These are phyloP conservation scores for Leucania comma DNA, from an alignment of 2,888 invertebrate species.

Conservation along the genomic window DNA sequence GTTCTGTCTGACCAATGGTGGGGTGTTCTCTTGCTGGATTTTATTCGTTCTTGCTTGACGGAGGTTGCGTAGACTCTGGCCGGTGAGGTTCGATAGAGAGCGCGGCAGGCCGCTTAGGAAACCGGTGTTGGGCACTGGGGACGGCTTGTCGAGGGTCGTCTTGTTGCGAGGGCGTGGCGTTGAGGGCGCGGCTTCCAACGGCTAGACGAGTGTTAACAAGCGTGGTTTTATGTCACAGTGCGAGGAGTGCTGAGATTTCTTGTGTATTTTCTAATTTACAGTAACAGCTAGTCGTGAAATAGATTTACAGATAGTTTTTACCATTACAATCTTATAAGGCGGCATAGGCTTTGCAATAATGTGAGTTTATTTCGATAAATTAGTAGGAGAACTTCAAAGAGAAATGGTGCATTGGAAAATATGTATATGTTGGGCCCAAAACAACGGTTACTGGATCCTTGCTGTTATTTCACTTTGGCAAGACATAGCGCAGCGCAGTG, in stretches of 20 bases:
- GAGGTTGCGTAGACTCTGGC: constrained; percentile 83
- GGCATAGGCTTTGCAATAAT: neutral
- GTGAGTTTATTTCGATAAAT: neutral
- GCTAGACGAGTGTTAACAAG: constrained; percentile 45
- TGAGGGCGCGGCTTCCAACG: constrained; percentile 22
- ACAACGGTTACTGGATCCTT: neutral
- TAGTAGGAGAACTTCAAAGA: neutral
- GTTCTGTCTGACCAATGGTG: constrained; percentile 78
- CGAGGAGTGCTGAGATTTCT: constrained; percentile 57
- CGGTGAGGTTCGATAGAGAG: constrained; percentile 87
- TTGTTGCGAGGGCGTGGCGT: constrained; percentile 50
- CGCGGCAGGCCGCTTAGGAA: constrained; percentile 87
- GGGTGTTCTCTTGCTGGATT: constrained; percentile 71
- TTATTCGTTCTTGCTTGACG: constrained; percentile 66
- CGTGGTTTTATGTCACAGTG: constrained; percentile 52
- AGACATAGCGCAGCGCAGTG: too few species aligned
- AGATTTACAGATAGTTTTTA: constrained; percentile 3
- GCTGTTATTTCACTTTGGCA: too few species aligned
- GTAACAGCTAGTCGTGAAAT: neutral
- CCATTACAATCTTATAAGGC: neutral
- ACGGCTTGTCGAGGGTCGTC: constrained; percentile 37
- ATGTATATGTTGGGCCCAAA: too few species aligned
- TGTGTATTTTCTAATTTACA: constrained; percentile 16
- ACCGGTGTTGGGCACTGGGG: constrained; percentile 71
- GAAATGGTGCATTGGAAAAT: neutral